Evolutionary conservation across 2,888 invertebrate species (phyloP).

Genomic region (Tolmerus cingulatus): DNA sequence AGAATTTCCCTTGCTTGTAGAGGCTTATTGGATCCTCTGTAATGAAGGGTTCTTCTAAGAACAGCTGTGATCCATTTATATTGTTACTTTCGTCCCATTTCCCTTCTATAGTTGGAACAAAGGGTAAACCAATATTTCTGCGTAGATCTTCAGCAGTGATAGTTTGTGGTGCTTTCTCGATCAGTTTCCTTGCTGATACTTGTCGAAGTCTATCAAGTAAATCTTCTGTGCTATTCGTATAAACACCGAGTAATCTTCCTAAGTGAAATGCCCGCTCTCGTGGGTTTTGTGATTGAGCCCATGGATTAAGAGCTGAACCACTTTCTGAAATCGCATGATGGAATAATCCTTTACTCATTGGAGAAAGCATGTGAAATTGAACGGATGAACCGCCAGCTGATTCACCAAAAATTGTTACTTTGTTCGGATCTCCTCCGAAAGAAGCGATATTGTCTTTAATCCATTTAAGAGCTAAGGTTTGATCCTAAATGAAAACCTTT

Average conservation of each 20-base stretch:
- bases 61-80: conserved; percentile 57
- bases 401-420: conserved; percentile 70
- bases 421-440: conserved; percentile 68
- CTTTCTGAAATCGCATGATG: conserved; percentile 71
- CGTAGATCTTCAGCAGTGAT: conserved; percentile 66
- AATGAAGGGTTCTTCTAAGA: conserved; percentile 65
- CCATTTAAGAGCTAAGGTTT: conserved; percentile 70
- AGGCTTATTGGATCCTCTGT: conserved; percentile 65
- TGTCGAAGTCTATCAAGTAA: conserved; percentile 68
- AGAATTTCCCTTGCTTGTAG: conserved; percentile 61
- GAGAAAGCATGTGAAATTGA: conserved; percentile 68
- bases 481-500: conserved; percentile 62
- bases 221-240: conserved; percentile 68
- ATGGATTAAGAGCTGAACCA: conserved; percentile 70
- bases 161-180: conserved; percentile 68
- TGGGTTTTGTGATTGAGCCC: conserved; percentile 68
- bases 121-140: conserved; percentile 69
- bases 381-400: conserved; percentile 71
- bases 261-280: conserved; percentile 66
- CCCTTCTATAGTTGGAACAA: conserved; percentile 68
- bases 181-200: conserved; percentile 68
- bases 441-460: conserved; percentile 69
- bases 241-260: conserved; percentile 69
- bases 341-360: conserved; percentile 68
- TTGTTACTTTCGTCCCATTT: conserved; percentile 57